A percentile compares a stretch with the other conserved stretches of the same genome.
Conservation (phyloP, 2,797 vertebrate species). For the Premnoplex brunnescens region DNA sequence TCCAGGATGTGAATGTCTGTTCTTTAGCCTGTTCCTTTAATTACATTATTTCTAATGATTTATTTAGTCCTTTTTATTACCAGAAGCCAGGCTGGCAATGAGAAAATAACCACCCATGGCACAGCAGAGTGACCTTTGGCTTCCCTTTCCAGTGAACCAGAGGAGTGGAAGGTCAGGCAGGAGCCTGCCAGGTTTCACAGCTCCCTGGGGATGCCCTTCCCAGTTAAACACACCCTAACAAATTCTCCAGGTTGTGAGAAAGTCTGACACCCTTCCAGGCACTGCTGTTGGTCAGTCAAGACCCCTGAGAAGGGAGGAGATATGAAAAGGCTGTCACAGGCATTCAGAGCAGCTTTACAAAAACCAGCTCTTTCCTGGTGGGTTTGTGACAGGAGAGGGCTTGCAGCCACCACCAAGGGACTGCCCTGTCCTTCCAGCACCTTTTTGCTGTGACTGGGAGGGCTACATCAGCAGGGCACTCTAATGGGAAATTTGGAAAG, state of each 20-base stretch:
- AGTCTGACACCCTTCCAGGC: neutral
- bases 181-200: neutral
- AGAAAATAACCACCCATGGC: neutral
- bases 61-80: conserved; percentile 1
- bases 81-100: neutral
- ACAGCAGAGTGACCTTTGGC: neutral
- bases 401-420: neutral
- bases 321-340: neutral
- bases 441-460: neutral
- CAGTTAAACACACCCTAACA: neutral
- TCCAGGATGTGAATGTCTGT: neutral
- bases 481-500: neutral
- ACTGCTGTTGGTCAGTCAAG: neutral
- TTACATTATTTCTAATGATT: conserved; percentile 10
- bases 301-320: neutral
- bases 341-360: neutral
- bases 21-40: neutral
- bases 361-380: neutral
- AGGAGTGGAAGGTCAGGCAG: neutral
- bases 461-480: neutral
- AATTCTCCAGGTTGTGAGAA: neutral
- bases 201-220: neutral
- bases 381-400: neutral
- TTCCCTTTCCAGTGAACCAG: accelerated
- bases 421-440: neutral